Base-by-base conservation (phyloP, 2,113 vertebrate species). In the Nothoprocta perdicaria region DNA sequence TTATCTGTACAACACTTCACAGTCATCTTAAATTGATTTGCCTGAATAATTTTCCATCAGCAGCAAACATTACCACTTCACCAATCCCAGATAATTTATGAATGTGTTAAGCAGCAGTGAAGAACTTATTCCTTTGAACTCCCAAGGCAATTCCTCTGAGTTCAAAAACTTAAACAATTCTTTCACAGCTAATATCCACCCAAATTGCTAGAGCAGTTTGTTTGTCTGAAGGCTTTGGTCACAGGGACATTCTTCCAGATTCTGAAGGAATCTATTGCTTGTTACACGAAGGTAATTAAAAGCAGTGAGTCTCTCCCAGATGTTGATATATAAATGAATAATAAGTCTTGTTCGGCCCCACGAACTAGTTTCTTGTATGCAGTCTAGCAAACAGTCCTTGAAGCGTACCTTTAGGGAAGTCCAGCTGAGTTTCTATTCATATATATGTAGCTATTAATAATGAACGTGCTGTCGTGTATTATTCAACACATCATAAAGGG, bases 401-500 rank as follows among this genome's bases (percentile, higher is more conserved):
- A 89, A 48, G 27, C 43, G 27, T 60, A 63, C 48, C 66, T 91
- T 48, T 6, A 26, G 62, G 58, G 48, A 72, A 81, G 17, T 45
- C 52, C 71, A 68, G 9, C n/a, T 60, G 46, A 82, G 23, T 55
- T 85, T 92, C 63, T 52, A 14, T 88, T 83, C 72, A 43, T 73
- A 65, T 14, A 11, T 55, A 68, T 52, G 31, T 60, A 77, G 40
- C 35, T 77, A 90, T 96, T 96, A 96, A 96, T 95, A 96, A 94
- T 92, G 73, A 62, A 95, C 77, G 80, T 68, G 33, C 35, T 77
- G 73, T 68, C 12, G 19, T 94, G 38, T 94, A 89, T 92, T 95
- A 82, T 91, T 90, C 85, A 71, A 41, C 87, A 79, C 71, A 86
- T 90, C 75, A 89, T 92, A 96, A 96, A 89, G 93, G 84, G 5